A percentile compares a stretch with the other conserved stretches of the same genome.
Conservation (phyloP, 2,113 vertebrate genomes). For the Halcyon malimbica region DNA sequence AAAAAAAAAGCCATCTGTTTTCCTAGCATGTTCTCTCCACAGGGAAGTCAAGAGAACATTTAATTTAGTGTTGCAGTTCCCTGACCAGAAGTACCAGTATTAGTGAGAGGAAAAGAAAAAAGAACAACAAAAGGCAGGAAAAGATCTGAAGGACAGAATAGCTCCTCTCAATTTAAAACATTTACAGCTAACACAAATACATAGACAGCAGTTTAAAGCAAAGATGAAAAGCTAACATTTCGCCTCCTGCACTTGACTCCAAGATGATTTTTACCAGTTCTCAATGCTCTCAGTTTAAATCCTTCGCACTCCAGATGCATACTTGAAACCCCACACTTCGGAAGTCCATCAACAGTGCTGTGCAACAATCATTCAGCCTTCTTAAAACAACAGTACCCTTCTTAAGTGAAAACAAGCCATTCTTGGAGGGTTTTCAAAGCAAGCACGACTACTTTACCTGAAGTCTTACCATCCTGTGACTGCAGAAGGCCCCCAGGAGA, state of each 20-base stretch:
- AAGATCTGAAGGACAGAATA: neutral
- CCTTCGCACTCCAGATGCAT: neutral
- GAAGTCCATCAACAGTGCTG: neutral
- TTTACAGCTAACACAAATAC: neutral
- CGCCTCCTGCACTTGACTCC: neutral
- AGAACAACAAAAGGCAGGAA: neutral
- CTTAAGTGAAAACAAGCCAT: neutral
- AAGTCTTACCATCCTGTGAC: neutral
- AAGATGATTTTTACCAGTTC: neutral
- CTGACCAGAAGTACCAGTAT: neutral
- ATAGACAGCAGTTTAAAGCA: neutral
- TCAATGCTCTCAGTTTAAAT: neutral
- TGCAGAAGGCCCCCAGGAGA: neutral
- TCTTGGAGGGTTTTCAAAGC: neutral
- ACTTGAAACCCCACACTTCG: neutral
- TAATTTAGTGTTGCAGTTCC: slow-evolving; percentile 32
- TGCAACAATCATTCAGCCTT: neutral
- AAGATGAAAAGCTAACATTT: neutral
- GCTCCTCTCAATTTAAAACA: neutral
- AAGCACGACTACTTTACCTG: neutral
- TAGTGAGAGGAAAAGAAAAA: neutral
- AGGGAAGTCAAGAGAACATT: slow-evolving; percentile 38
- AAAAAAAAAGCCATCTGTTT: slow-evolving; percentile 41
- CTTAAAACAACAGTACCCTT: neutral
- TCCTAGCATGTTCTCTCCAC: slow-evolving; percentile 12